A percentile compares a stretch with the other conserved stretches of the same genome.
These are phyloP conservation scores for Sprattus sprattus DNA, from an alignment of 2,113 vertebrate species.

Conservation along the genomic window DNA sequence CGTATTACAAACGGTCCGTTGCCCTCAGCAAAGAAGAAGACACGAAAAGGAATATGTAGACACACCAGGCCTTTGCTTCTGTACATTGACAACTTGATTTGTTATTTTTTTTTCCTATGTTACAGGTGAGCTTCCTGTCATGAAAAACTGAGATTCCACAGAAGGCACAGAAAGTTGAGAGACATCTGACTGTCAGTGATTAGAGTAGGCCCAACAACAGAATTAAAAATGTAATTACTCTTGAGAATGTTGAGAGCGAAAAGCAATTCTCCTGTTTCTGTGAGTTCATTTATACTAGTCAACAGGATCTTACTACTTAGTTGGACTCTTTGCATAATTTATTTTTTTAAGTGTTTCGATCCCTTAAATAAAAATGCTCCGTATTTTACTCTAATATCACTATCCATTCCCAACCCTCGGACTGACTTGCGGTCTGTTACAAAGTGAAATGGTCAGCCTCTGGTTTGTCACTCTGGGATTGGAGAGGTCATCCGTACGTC, in stretches of 20 bases:
- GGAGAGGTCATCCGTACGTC: not conserved
- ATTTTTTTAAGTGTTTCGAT: not conserved
- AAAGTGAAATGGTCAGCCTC: not conserved
- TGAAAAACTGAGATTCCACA: too few species aligned
- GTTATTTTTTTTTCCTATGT: too few species aligned
- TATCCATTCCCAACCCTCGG: not conserved
- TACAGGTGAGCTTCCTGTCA: too few species aligned
- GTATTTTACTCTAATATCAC: not conserved
- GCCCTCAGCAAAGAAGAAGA: not conserved
- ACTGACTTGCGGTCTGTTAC: not conserved
- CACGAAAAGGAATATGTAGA: not conserved
- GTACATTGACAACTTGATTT: not conserved
- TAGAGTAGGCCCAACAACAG: not conserved
- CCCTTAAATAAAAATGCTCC: not conserved
- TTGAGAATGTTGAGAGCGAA: not conserved
- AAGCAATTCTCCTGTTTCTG: not conserved
- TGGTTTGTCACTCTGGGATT: not conserved
- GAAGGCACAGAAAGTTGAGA: not conserved
- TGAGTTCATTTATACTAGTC: not conserved
- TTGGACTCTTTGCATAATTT: not conserved
- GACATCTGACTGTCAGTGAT: not conserved
- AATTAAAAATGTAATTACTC: not conserved
- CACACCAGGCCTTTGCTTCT: not conserved
- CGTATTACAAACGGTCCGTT: not conserved
- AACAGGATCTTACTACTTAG: not conserved